Base-by-base conservation (phyloP, 2,888 invertebrate genomes). In the Conops quadrifasciatus region DNA sequence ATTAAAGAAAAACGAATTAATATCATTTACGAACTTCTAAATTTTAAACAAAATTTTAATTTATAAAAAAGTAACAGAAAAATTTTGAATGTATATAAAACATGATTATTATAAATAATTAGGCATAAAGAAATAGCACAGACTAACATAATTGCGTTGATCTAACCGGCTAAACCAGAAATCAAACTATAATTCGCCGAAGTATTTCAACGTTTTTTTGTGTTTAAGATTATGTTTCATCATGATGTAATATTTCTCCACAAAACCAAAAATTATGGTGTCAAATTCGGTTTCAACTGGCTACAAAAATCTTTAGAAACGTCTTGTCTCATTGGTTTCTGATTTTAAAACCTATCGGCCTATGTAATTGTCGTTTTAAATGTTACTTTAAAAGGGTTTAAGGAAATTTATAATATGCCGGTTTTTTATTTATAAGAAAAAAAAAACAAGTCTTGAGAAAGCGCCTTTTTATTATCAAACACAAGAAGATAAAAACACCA, bases 401-500 rank as follows among this genome's bases (percentile, higher is more conserved):
- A n/a, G n/a, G n/a, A 13, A 7, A 7, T 43, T 15, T 62, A 36
- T 36, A 11, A 21, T 15, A 45, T 62, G 43, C n/a, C 19, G 19
- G 21, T 30, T n/a, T 24, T 24, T 28, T 67, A 36, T 56, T 24
- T 66, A n/a, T 53, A 19, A 30, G 19, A n/a, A 58, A 13, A 68
- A 19, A 45, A 26, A 30, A 21, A 43, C 7, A 30, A 67, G 26
- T 15, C 58, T 19, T 24, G 60, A 16, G 62, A 68, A 68, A 71
- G 60, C 65, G 72, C 69, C 71, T 71, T 62, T 58, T 67, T 63
- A 64, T 66, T 67, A 60, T 58, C 49, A 53, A 71, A 65, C 26
- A 24, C 30, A 36, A 36, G 19, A 67, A 59, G 7, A n/a, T 21
- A 36, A 51, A 51, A 71, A 67, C 71, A 71, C 71, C 71, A 71